phyloP scores from a whole-genome alignment of 2,888 invertebrate genomes.

The Altica lythri region DNA sequence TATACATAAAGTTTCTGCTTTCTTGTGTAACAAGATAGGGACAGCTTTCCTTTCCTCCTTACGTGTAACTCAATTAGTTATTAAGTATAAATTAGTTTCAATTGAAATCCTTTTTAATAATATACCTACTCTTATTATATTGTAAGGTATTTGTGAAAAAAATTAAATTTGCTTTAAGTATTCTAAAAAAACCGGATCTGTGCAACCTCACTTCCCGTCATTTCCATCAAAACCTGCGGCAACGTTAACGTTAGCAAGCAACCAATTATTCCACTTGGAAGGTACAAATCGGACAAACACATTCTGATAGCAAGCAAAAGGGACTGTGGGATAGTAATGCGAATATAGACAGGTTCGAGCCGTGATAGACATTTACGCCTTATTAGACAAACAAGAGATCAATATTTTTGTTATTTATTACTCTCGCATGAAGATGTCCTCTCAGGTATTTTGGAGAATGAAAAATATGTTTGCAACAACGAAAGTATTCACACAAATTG shows the following conservation, averaged over 20 bases:
- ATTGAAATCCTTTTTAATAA: too few relatives aligned
- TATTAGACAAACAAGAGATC: slow-evolving; percentile 40
- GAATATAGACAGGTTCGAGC: slow-evolving; percentile 21
- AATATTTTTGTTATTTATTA: slow-evolving; percentile 33
- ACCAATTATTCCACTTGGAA: slow-evolving; percentile 30
- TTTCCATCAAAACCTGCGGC: slow-evolving; percentile 22
- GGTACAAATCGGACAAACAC: slow-evolving; percentile 25
- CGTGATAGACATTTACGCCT: slow-evolving; percentile 35
- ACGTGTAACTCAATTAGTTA: too few relatives aligned
- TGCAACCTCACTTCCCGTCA: slow-evolving; percentile 1
- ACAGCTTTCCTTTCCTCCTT: too few relatives aligned
- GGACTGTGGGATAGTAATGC: slow-evolving; percentile 6
- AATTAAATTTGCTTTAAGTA: too few relatives aligned
- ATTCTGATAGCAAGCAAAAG: slow-evolving; percentile 6
- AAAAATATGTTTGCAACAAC: too few relatives aligned
- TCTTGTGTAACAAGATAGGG: too few relatives aligned
- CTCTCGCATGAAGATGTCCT: too few relatives aligned
- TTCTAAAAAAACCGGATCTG: slow-evolving; percentile 6
- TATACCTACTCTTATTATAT: too few relatives aligned
- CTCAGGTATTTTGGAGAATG: slow-evolving; percentile 2
- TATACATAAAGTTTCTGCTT: too few relatives aligned
- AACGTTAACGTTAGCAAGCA: slow-evolving; percentile 15
- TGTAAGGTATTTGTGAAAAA: too few relatives aligned
- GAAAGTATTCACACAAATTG: too few relatives aligned
- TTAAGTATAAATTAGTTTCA: too few relatives aligned